phyloP scores from a whole-genome alignment of 2,113 vertebrate genomes.

The Oncorhynchus nerka region DNA sequence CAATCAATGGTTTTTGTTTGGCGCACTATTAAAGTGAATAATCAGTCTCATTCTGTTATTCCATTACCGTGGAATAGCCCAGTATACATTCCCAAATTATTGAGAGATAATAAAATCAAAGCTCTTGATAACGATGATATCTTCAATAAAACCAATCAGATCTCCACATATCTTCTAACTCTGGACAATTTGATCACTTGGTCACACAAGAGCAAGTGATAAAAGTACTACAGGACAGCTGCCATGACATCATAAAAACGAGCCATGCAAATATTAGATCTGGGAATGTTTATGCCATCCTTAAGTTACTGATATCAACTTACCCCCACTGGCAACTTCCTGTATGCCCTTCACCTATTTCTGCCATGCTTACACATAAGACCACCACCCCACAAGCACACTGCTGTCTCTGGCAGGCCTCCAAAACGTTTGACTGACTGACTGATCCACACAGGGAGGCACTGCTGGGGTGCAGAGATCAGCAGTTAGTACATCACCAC shows the following conservation, averaged over 20 bases:
- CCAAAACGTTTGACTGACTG: constrained; percentile 4
- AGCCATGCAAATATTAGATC: constrained; percentile 31
- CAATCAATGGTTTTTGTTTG: too few species aligned
- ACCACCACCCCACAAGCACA: constrained; percentile 31
- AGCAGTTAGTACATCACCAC: neutral
- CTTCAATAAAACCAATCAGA: neutral
- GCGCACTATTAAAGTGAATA: too few species aligned
- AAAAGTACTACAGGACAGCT: constrained; percentile 30
- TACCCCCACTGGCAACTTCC: constrained; percentile 34
- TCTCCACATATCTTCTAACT: neutral
- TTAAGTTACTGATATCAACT: constrained; percentile 48
- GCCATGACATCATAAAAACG: constrained; percentile 29
- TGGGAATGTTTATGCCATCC: constrained; percentile 49
- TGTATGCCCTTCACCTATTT: constrained; percentile 44
- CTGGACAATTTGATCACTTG: neutral
- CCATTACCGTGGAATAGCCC: too few species aligned
- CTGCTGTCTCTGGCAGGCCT: constrained; percentile 39
- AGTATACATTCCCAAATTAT: neutral
- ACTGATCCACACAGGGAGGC: constrained; percentile 4
- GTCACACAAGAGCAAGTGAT: constrained; percentile 21
- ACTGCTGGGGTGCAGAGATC: neutral
- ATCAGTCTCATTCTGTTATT: too few species aligned
- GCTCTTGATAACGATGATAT: neutral
- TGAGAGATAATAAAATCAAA: neutral
- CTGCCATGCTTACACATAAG: constrained; percentile 44